Evolutionary conservation across 2,888 invertebrate species (phyloP), one percentile per base, ranked within the genome.

Genomic region (Carpatolechia fugitivella): DNA sequence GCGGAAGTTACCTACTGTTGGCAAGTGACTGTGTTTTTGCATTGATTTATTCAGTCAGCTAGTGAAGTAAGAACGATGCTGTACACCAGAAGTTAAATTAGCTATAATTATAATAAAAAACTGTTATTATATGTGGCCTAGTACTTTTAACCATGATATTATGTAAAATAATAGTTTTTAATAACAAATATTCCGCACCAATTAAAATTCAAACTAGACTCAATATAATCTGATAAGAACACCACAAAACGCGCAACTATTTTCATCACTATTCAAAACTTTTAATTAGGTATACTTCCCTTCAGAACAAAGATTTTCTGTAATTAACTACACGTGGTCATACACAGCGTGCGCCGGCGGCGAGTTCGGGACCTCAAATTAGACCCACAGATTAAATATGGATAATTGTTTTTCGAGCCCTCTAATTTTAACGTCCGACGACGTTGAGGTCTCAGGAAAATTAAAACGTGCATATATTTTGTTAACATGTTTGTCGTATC

Each of bases 341-440:
- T 49, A 38, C 14, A 20, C 60, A 24, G 62, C 61, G 65, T 64
- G 56, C 48, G 65, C 75, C 65, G 14, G 62, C 56, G 71, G 77
- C 70, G 59, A 60, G 61, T 59, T 64, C 60, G 55, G 54, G 53
- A 54, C 65, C 59, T 66, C 68, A 79, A n/a, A 79, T 82, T 74
- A 77, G 72, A 72, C 66, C 67, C 72, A 74, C 76, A 72, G 72
- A 72, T 78, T 74, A 79, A 78, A 74, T 73, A 70, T 69, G 68
- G 67, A 69, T 78, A 78, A 79, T 80, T 78, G 66, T 55, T 72
- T 24, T 68, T 71, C 68, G 69, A 66, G 70, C 72, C 74, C 74
- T 76, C 70, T 76, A 78, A 80, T 80, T 81, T 75, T 63, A 65
- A 62, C 63, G 58, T 63, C 64, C 64, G 62, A 61, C 65, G 16